Conservation (phyloP, 1,140 invertebrate species). For the Zaprionus lachaisei region DNA sequence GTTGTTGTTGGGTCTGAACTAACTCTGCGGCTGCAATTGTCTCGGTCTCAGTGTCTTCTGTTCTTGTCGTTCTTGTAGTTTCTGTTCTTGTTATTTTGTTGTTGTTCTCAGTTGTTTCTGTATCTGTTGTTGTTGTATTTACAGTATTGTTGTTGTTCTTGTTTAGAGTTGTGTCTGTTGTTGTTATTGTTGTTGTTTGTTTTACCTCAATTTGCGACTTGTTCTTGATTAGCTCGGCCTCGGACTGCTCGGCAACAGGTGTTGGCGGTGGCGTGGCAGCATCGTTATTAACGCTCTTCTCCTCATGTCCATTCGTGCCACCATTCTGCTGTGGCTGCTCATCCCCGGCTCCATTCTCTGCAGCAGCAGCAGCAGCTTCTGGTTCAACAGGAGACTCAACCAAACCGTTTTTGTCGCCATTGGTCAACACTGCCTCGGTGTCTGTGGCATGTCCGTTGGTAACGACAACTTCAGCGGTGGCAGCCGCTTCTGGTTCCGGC, state of each 20-base stretch:
- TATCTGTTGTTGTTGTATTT: conserved; percentile 57
- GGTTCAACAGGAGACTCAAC: conserved; percentile 63
- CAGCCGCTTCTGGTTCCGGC: conserved; percentile 25
- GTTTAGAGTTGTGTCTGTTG: conserved; percentile 55
- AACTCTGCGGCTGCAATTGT: conserved; percentile 77
- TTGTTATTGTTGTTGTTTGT: conserved; percentile 57
- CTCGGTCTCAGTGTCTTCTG: conserved; percentile 58
- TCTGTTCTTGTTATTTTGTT: conserved; percentile 17
- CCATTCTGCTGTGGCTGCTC: conserved; percentile 76
- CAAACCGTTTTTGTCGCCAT: conserved; percentile 68
- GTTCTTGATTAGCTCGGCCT: conserved; percentile 71
- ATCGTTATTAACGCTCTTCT: conserved; percentile 48
- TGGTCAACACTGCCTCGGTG: conserved; percentile 57
- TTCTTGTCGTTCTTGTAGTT: conserved; percentile 47
- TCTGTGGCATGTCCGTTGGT: conserved; percentile 68
- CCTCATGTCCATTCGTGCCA: conserved; percentile 66
- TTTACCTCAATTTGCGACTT: conserved; percentile 84
- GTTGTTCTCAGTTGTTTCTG: background rate
- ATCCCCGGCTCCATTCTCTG: background rate
- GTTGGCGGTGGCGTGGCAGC: conserved; percentile 70
- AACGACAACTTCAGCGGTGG: conserved; percentile 52
- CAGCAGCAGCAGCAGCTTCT: conserved; percentile 50
- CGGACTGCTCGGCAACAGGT: conserved; percentile 61
- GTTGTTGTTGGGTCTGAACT: conserved; percentile 70
- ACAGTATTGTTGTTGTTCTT: conserved; percentile 62